A percentile compares a stretch with the other conserved stretches of the same genome.
Conservation (phyloP, 2,113 vertebrate genomes). For the Crypturellus undulatus region DNA sequence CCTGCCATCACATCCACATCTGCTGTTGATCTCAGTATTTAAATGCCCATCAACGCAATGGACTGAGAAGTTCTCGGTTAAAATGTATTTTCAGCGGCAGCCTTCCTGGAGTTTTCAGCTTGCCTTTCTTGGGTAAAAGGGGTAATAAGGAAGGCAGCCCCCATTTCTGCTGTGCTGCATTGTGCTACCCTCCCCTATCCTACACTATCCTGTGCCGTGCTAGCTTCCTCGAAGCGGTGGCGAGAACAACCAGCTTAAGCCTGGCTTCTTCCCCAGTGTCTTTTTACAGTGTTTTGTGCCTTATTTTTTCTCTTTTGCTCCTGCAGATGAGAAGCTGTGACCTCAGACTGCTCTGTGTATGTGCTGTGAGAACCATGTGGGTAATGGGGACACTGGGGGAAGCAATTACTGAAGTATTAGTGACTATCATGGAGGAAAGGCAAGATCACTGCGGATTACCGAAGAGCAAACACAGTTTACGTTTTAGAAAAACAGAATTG, state of each 20-base stretch:
- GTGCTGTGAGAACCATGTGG: neutral
- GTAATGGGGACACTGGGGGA: neutral
- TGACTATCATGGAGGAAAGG: conserved; percentile 39
- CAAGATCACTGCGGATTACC: neutral
- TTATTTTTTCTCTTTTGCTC: conserved; percentile 4
- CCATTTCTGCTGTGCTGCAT: neutral
- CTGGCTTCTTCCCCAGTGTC: neutral
- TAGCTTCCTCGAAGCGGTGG: neutral
- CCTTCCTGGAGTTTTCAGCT: neutral
- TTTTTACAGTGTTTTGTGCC: neutral
- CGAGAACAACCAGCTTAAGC: neutral
- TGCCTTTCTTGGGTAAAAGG: neutral
- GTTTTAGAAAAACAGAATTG: neutral
- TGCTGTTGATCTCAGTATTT: neutral
- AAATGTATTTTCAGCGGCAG: neutral
- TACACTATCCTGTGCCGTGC: neutral
- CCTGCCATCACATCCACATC: neutral
- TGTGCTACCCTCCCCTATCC: neutral
- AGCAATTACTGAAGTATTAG: conserved; percentile 30
- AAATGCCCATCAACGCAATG: neutral
- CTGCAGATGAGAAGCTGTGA: neutral
- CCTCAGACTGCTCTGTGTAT: neutral
- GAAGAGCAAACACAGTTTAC: neutral
- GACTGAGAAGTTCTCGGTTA: neutral
- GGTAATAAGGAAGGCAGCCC: neutral